Evolutionary conservation across 1,140 invertebrate genomes (phyloP), one percentile per base, ranked within the genome.

Genomic region (Ruditapes philippinarum): DNA sequence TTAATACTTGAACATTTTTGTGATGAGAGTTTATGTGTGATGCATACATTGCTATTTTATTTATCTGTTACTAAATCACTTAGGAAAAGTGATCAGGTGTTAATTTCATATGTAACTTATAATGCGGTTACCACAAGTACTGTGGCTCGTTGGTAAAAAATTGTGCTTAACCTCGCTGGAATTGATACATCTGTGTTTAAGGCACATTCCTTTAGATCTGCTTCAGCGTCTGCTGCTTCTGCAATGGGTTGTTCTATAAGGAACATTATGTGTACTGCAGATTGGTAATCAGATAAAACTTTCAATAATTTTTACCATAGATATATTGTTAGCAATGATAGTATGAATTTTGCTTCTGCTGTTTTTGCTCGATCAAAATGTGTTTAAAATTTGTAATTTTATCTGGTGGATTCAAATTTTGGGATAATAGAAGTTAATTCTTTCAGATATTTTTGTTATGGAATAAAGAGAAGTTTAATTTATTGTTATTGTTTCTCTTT

Each of bases 191-290:
- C 7, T 17, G 31, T 60, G 54, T 81, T 60, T 60, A 81, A 81
- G 38, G 79, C 79, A 19, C 79, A 81, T 81, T 81, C 79, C 31
- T 81, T 31, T 62, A 81, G 79, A 31, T 31, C 11, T 36, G 79
- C 79, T 19, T 31, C 79, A 9, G 51, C 42, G 25, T 81, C 79
- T 14, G 51, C 51, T 33, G 79, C 79, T 60, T 81, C 31, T 33
- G 28, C 4, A 36, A 81, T 17, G 51, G n/a, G n/a, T n/a, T 81
- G 79, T 81, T 81, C 79, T 19, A 33, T 81, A 28, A 81, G 62
- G 38, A 17, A 1, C 62, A 81, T 81, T 60, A 60, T 81, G 36
- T 28, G 38, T 17, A 81, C 79, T 17, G 79, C 79, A 36, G 54
- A 81, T 60, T 81, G 79, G 79, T 60, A 38, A 14, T 60, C 79